Evolutionary conservation across 2,888 invertebrate genomes (phyloP), one percentile per base, ranked within the genome.

Genomic region (Dicroscelio sp.): DNA sequence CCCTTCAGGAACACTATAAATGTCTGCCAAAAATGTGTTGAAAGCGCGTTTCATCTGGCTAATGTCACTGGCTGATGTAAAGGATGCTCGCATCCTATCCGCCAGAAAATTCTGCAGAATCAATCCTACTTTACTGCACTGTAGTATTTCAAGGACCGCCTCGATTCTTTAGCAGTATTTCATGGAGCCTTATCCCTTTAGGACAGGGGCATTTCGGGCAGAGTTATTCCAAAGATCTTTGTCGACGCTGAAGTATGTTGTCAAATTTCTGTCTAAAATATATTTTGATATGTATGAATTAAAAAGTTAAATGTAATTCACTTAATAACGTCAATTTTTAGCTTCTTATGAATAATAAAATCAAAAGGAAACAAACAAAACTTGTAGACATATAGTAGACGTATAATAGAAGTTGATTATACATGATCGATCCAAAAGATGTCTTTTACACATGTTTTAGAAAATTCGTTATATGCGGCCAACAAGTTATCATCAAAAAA

Each of bases 1-100:
- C 79, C 71, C 79, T 86, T 71, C 79, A 71, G 60, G 60, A 52
- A 52, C 38, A 79, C 71, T 79, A 79, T 79, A 86, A 79, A 86
- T 79, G 79, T 86, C 48, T 79, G 63, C 79, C 71, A 71, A 86
- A 86, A 79, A 71, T 86, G 79, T 71, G 71, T 55, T 69, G 78
- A 78, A 78, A 78, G 76, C 75, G 69, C 67, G 33, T 69, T 69
- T 86, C 65, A n/a, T n/a, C n/a, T n/a, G n/a, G n/a, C n/a, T n/a
- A n/a, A n/a, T n/a, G n/a, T n/a, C n/a, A n/a, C n/a, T n/a, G n/a
- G 76, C 58, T 55, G 78, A 78, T 76, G 67, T 69, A 78, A 69
- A 86, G 38, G 67, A 67, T 55, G 67, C 83, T 27, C 23, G 73
- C 55, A 58, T 58, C 55, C 67, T 67, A 69, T 86, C 86, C 60